phyloP scores from a whole-genome alignment of 2,113 vertebrate genomes.

The Heptranchias perlo region DNA sequence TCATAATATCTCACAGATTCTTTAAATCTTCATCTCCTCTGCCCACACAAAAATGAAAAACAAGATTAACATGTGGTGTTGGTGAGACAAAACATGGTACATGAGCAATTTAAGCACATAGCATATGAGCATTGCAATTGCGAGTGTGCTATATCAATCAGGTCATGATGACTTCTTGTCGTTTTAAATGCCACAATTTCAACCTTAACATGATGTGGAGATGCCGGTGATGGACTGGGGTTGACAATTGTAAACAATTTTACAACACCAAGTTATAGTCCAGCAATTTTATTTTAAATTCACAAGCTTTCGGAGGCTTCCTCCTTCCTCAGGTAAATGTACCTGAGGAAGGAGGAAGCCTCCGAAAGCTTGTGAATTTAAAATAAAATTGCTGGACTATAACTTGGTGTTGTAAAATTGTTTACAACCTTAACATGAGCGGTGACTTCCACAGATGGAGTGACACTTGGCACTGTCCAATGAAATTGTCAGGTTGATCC shows the following conservation, averaged over 20 bases:
- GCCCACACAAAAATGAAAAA: not conserved
- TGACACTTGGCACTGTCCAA: not conserved
- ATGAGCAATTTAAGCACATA: not conserved
- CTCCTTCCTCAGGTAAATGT: too few species aligned
- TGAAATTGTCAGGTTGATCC: not conserved
- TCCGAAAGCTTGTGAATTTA: too few species aligned
- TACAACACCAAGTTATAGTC: too few species aligned
- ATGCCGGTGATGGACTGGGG: too few species aligned
- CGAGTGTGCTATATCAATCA: not conserved
- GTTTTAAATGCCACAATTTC: not conserved
- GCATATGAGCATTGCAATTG: not conserved
- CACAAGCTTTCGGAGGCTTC: too few species aligned
- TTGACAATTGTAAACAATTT: too few species aligned
- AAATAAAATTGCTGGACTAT: too few species aligned
- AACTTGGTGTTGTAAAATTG: too few species aligned
- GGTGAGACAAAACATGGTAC: not conserved
- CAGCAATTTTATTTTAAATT: too few species aligned
- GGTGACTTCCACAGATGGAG: not conserved
- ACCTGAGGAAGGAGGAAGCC: too few species aligned
- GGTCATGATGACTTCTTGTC: not conserved
- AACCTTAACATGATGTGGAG: not conserved
- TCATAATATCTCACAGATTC: not conserved
- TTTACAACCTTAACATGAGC: not conserved
- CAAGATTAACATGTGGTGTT: not conserved
- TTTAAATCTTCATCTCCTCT: not conserved